phyloP scores from a whole-genome alignment of 2,797 vertebrate species.

The Sitta carolinensis region DNA sequence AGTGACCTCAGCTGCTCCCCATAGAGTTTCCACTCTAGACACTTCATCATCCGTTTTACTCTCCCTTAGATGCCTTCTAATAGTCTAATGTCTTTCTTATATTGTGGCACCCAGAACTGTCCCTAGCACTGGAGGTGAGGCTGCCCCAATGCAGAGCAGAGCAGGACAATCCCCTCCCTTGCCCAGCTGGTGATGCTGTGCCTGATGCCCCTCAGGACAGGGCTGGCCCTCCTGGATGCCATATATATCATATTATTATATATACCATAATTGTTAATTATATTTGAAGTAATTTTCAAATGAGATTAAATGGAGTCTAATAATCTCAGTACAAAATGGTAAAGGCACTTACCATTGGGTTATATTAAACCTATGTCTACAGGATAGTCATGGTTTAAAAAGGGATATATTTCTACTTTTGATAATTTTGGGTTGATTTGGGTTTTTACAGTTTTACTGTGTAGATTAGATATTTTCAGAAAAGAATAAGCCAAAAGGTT shows the following conservation, averaged over 20 bases:
- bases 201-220: background rate
- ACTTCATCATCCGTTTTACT: background rate
- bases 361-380: background rate
- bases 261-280: background rate
- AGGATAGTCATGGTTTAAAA: background rate
- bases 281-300: background rate
- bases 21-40: background rate
- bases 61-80: background rate
- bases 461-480: background rate
- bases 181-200: accelerated
- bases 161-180: background rate
- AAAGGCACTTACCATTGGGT: background rate
- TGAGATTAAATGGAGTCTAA: background rate
- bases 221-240: accelerated
- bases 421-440: background rate
- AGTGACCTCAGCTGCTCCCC: accelerated
- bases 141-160: accelerated
- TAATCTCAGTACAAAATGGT: background rate
- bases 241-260: background rate
- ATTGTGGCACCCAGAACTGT: background rate
- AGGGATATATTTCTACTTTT: background rate
- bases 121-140: accelerated
- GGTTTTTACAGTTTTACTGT: background rate
- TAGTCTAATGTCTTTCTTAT: accelerated
- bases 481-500: background rate